A percentile compares a stretch with the other conserved stretches of the same genome.
Conservation (phyloP, 2,113 vertebrate species). For the Microcebus ravelobensis region DNA sequence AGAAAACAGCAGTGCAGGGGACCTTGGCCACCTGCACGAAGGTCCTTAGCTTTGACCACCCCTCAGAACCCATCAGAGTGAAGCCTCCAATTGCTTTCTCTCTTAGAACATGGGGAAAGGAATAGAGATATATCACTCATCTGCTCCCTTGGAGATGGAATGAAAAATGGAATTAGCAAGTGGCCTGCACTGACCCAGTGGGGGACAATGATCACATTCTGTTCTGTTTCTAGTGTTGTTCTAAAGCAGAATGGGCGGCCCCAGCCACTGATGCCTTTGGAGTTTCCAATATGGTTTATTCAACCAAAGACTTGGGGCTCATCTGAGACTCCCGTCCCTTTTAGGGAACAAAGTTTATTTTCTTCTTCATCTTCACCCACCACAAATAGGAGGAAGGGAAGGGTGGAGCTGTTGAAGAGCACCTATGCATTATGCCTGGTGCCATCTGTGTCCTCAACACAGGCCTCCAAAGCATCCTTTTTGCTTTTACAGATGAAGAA, state of each 20-base stretch:
- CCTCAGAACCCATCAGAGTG: background rate
- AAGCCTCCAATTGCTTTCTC: background rate
- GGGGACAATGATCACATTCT: background rate
- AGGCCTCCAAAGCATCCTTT: background rate
- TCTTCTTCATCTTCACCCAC: background rate
- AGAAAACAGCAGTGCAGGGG: background rate
- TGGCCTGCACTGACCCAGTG: background rate
- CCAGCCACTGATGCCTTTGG: too few relatives aligned
- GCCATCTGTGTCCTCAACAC: background rate
- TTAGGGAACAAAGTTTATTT: background rate
- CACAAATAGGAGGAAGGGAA: background rate
- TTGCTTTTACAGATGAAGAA: background rate
- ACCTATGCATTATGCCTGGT: too few relatives aligned
- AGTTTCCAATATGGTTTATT: background rate
- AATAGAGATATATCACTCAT: background rate
- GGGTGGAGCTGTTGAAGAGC: fast-evolving
- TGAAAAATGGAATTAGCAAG: background rate
- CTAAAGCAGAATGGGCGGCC: background rate
- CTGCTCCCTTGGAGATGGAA: background rate
- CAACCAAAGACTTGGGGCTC: background rate
- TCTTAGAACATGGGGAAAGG: background rate
- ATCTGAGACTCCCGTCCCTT: background rate
- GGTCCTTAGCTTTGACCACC: background rate
- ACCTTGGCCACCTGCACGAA: background rate
- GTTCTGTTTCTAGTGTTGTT: background rate